These are phyloP conservation scores for Porites divaricata DNA, from an alignment of 92 coral and sea anemone species.

Conservation along the genomic window DNA sequence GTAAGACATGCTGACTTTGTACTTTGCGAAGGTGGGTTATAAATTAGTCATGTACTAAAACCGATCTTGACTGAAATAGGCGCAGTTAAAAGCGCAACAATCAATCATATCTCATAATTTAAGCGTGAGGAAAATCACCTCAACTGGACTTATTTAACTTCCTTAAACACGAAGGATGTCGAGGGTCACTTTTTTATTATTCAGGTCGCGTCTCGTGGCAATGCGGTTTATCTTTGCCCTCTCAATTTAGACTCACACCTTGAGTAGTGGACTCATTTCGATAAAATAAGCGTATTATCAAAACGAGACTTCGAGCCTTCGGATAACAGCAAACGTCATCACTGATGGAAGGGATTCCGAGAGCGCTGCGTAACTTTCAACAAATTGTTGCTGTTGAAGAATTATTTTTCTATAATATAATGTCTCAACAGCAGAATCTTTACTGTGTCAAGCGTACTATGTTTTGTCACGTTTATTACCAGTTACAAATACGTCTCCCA, in stretches of 20 bases:
- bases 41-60: background rate
- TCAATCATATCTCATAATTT: background rate
- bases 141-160: background rate
- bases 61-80: background rate
- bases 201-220: background rate
- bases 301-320: too few relatives aligned
- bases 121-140: constrained; percentile 2
- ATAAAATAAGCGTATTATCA: background rate
- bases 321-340: too few relatives aligned
- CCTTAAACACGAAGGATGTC: background rate
- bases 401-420: too few relatives aligned
- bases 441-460: too few relatives aligned
- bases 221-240: background rate
- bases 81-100: background rate
- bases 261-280: background rate
- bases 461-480: background rate
- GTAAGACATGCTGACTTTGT: background rate
- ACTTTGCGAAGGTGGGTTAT: background rate
- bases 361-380: too few relatives aligned
- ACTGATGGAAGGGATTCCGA: too few relatives aligned
- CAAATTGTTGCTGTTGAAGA: too few relatives aligned
- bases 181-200: background rate
- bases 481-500: background rate
- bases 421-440: too few relatives aligned
- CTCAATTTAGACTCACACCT: background rate